phyloP scores from a whole-genome alignment of 2,888 invertebrate genomes.

The Drosophila koepferae region DNA sequence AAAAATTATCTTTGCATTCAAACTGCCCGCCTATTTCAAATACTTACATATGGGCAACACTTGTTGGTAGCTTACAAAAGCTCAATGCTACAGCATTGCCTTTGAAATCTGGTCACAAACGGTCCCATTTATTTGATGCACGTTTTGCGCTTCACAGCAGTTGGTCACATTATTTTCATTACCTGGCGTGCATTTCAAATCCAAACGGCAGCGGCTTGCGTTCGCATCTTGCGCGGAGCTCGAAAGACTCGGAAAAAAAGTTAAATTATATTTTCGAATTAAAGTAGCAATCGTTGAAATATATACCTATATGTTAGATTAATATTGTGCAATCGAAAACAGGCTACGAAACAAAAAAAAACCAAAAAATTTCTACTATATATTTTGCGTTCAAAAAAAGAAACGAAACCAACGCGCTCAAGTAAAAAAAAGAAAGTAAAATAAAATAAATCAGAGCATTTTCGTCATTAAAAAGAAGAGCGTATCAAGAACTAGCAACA shows the following conservation, averaged over 20 bases:
- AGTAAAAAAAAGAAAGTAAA: slow-evolving; percentile 20
- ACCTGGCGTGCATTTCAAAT: slow-evolving; percentile 76
- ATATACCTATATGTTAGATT: slow-evolving; percentile 17
- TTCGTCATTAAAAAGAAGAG: slow-evolving; percentile 1
- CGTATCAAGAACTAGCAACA: slow-evolving; percentile 24
- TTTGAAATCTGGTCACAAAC: background rate
- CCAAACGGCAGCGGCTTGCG: slow-evolving; percentile 75
- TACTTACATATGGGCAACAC: slow-evolving; percentile 27
- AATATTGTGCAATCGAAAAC: slow-evolving; percentile 50
- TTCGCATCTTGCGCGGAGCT: slow-evolving; percentile 61
- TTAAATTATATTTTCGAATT: background rate
- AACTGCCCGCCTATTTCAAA: background rate
- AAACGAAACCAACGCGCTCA: slow-evolving; percentile 32
- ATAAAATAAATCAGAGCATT: slow-evolving; percentile 21
- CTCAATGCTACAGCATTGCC: slow-evolving; percentile 25
- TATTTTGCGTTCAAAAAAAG: slow-evolving; percentile 25
- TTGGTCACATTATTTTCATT: slow-evolving; percentile 57
- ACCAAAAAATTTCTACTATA: slow-evolving; percentile 2
- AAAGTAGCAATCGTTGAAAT: slow-evolving; percentile 58
- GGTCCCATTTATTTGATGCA: slow-evolving; percentile 14
- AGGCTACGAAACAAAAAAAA: slow-evolving; percentile 16
- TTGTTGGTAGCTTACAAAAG: slow-evolving; percentile 4
- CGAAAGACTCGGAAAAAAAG: slow-evolving; percentile 28
- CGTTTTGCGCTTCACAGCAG: background rate
- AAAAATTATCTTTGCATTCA: background rate